Percentiles rank a stretch among this genome's conserved stretches.
Conservation (phyloP, 2,797 vertebrate genomes). For the Acanthis flammea region DNA sequence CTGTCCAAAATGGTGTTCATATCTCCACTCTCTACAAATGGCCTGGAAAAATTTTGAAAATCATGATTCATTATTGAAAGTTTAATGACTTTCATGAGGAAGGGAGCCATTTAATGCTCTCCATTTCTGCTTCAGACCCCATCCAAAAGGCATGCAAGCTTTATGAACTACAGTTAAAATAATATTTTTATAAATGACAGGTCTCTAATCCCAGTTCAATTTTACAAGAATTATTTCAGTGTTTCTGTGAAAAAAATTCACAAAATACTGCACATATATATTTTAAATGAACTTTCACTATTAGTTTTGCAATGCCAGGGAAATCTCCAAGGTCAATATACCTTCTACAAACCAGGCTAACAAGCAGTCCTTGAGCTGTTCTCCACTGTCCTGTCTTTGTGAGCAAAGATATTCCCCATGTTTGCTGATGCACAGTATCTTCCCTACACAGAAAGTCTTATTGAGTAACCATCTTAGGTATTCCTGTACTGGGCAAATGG, state of each 20-base stretch:
- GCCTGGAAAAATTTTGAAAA: not conserved
- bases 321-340: not conserved
- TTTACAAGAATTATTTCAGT: not conserved
- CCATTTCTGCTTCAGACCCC: not conserved
- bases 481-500: not conserved
- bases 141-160: not conserved
- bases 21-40: not conserved
- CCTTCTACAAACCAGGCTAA: not conserved
- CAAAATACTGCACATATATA: not conserved
- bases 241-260: not conserved
- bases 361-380: not conserved
- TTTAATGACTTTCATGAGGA: not conserved
- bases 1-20: not conserved
- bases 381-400: not conserved
- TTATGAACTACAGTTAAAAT: not conserved
- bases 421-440: not conserved
- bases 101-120: not conserved
- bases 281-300: not conserved
- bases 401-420: not conserved
- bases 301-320: not conserved
- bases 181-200: fast-evolving
- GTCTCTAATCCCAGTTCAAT: not conserved
- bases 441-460: not conserved
- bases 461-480: not conserved
- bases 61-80: not conserved